phyloP scores from a whole-genome alignment of 2,113 vertebrate genomes.

The Hemicordylus capensis region DNA sequence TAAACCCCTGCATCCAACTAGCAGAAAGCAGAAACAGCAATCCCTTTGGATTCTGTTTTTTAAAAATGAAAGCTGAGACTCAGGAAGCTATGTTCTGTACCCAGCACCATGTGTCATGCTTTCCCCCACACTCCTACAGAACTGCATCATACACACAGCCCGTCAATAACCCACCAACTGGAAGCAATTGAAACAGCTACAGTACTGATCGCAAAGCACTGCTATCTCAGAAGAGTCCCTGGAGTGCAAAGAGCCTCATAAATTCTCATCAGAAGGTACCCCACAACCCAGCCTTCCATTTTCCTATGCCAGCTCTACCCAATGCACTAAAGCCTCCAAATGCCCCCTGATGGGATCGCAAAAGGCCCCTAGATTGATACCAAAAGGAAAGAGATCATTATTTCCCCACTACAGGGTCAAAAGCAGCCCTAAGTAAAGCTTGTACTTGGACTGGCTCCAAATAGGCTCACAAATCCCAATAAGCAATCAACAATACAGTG shows the following conservation, averaged over 20 bases:
- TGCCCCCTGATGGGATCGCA: neutral
- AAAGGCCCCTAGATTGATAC: neutral
- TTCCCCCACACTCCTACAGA: neutral
- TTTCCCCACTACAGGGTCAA: no score
- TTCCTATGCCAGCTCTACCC: neutral
- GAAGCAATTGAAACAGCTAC: neutral
- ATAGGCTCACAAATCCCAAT: neutral
- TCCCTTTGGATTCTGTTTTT: no score
- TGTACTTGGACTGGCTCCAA: conserved; percentile 48
- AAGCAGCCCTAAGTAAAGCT: conserved; percentile 4
- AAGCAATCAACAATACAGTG: conserved; percentile 55
- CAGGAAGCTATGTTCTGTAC: no score
- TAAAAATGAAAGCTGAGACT: no score
- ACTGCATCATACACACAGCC: neutral
- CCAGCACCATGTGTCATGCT: neutral
- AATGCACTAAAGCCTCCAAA: neutral
- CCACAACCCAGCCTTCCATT: neutral
- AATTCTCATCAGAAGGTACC: neutral
- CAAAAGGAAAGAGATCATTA: neutral
- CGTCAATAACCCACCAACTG: neutral
- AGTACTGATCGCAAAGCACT: neutral
- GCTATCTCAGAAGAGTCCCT: no score
- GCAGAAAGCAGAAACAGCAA: no score
- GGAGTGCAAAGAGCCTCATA: neutral
- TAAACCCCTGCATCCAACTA: no score